These are phyloP conservation scores for Cervus canadensis DNA, from an alignment of 2,113 vertebrate genomes.

Conservation along the genomic window DNA sequence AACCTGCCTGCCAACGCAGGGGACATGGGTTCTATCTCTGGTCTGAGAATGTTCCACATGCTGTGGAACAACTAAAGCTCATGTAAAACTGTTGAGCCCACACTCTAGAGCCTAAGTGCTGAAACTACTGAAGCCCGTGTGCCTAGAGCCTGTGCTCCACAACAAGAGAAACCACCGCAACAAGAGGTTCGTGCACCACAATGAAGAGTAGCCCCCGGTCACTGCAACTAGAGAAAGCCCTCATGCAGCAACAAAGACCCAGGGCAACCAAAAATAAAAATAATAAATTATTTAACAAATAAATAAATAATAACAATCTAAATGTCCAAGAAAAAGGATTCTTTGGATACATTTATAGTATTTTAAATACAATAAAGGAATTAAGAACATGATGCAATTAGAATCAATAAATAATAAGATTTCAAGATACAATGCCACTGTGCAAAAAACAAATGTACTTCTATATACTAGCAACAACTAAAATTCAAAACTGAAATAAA, in stretches of 20 bases:
- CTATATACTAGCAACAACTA: neutral
- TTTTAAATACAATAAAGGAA: neutral
- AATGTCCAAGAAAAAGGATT: neutral
- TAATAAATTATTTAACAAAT: neutral
- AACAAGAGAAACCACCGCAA: fast-evolving
- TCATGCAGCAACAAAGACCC: neutral
- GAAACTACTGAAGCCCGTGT: neutral
- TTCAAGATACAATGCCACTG: neutral
- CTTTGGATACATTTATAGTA: neutral
- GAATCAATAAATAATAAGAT: neutral
- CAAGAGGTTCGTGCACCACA: neutral
- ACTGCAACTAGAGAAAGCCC: neutral
- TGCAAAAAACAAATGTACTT: neutral
- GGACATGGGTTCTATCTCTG: neutral
- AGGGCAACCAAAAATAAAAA: neutral
- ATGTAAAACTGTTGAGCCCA: neutral
- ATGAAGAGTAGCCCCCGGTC: fast-evolving
- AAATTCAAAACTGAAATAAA: neutral
- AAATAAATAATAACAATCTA: neutral
- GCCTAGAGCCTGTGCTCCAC: neutral
- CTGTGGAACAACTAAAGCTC: neutral
- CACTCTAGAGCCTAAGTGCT: neutral
- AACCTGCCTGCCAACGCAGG: neutral
- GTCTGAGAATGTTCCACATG: neutral
- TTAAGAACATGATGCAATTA: neutral